Percentiles rank a stretch among this genome's conserved stretches.
phyloP scores from a whole-genome alignment of 37 sponge, comb jelly and placozoan species.

The Tethya wilhelma region DNA sequence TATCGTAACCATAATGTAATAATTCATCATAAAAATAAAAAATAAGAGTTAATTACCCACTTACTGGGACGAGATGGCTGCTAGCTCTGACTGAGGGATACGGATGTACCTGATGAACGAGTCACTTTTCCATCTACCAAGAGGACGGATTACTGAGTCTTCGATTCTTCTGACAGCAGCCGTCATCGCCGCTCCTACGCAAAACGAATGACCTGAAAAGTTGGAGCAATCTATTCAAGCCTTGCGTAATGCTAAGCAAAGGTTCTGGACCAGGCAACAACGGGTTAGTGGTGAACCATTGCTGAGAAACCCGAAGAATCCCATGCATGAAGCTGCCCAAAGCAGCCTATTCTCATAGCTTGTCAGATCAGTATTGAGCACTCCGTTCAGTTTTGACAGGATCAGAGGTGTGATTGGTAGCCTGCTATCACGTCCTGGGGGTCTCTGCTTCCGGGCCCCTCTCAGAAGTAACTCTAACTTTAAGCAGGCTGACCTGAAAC shows the following conservation, averaged over 20 bases:
- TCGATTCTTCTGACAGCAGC: not conserved
- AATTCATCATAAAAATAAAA: not conserved
- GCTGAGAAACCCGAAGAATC: not conserved
- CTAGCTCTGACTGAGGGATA: not conserved
- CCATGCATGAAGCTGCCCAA: constrained; percentile 28
- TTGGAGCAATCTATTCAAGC: not conserved
- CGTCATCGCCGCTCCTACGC: not conserved
- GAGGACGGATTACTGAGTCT: not conserved
- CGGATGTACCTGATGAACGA: not conserved
- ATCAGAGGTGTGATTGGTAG: not conserved
- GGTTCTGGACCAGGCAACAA: not conserved
- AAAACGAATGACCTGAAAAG: not conserved
- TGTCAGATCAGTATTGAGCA: not conserved
- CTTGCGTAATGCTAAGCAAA: not conserved
- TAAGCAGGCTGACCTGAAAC: not conserved
- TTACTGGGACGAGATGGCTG: not conserved
- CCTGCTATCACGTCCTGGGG: not conserved
- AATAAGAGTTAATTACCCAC: not conserved
- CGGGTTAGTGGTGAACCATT: not conserved
- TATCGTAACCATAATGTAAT: not conserved
- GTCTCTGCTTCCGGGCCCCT: not conserved
- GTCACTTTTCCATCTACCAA: not conserved
- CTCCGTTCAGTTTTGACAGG: no score
- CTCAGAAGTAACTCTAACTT: not conserved
- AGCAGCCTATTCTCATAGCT: not conserved